Base-by-base conservation (phyloP, 1,140 invertebrate species). In the Drosophila guanche region DNA sequence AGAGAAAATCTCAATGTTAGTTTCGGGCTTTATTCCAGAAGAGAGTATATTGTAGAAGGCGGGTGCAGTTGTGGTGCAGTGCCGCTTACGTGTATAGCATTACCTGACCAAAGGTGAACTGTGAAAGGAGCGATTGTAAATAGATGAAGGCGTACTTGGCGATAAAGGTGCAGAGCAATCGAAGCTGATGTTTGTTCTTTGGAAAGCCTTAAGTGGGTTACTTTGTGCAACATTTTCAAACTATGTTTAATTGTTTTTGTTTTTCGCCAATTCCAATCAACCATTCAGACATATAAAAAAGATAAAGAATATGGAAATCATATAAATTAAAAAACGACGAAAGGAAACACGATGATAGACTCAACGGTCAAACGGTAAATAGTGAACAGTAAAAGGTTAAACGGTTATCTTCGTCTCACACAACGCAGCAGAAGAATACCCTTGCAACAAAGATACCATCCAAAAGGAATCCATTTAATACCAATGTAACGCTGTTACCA, bases 121-220 rank as follows among this genome's bases (percentile, higher is more conserved):
- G 80, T 90, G 90, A 89, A 90, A 90, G 79, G 90, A 91, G 74
- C 90, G 90, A 89, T 91, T 91, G 60, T 92, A 93, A 57, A 92
- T 74, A 86, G 93, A 93, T 59, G 92, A 89, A 52, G 93, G 92
- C 60, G 92, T 93, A 79, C 93, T 92, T 54, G 93, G 93, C 79
- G 92, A 93, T 75, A 92, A 91, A 52, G 93, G 92, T 72, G 93
- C 92, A 51, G 92, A 90, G 89, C 90, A 91, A 90, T 91, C 91
- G 90, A 90, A 91, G 88, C 89, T 91, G 80, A 91, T 89, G 84
- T 91, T 91, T 86, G 81, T 81, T 90, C 90, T 91, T 91, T 91
- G 91, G 80, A 91, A 91, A 79, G 83, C 86, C 88, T 91, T 91
- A 86, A 91, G 84, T 89, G 90, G 90, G 86, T 90, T 90, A 90